Conservation (phyloP, 2,797 vertebrate genomes). For the Antennarius maculatus region DNA sequence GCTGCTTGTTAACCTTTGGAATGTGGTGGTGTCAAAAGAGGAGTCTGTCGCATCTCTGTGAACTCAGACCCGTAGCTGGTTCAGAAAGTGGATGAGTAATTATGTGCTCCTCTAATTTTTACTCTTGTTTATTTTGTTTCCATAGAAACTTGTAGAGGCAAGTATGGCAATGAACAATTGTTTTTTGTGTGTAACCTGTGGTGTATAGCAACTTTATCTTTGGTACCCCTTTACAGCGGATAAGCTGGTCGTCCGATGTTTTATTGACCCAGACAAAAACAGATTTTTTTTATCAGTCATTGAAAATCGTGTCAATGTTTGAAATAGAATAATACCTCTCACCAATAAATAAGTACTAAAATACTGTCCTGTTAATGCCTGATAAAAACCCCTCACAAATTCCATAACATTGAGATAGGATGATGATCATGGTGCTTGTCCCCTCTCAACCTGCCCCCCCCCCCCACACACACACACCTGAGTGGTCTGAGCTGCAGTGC, state of each 20-base stretch:
- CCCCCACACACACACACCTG: slow-evolving; percentile 16
- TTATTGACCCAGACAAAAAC: slow-evolving; percentile 24
- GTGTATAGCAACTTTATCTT: slow-evolving; percentile 78
- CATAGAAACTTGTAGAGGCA: slow-evolving; percentile 99
- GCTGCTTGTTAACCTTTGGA: slow-evolving; percentile 21
- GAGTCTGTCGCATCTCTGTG: slow-evolving; percentile 38
- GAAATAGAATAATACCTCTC: slow-evolving; percentile 36
- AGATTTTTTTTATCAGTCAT: no score
- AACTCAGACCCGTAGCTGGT: slow-evolving; percentile 45
- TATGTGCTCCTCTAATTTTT: slow-evolving; percentile 73
- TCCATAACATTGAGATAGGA: slow-evolving; percentile 1
- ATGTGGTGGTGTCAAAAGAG: slow-evolving; percentile 21
- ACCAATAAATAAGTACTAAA: slow-evolving; percentile 5
- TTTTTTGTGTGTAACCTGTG: slow-evolving; percentile 77
- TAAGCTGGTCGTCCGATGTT: slow-evolving; percentile 45
- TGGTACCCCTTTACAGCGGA: slow-evolving; percentile 61
- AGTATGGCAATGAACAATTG: slow-evolving; percentile 86
- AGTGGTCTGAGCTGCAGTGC: slow-evolving; percentile 80
- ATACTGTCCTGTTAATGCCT: slow-evolving; percentile 33
- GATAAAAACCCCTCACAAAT: slow-evolving; percentile 15
- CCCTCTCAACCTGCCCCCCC: slow-evolving; percentile 17
- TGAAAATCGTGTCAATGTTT: slow-evolving; percentile 27
- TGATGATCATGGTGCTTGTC: slow-evolving; percentile 23
- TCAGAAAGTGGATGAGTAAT: slow-evolving; percentile 38
- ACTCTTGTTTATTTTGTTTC: slow-evolving; percentile 88